phyloP scores from a whole-genome alignment of 2,797 vertebrate species.

The Podargus strigoides region DNA sequence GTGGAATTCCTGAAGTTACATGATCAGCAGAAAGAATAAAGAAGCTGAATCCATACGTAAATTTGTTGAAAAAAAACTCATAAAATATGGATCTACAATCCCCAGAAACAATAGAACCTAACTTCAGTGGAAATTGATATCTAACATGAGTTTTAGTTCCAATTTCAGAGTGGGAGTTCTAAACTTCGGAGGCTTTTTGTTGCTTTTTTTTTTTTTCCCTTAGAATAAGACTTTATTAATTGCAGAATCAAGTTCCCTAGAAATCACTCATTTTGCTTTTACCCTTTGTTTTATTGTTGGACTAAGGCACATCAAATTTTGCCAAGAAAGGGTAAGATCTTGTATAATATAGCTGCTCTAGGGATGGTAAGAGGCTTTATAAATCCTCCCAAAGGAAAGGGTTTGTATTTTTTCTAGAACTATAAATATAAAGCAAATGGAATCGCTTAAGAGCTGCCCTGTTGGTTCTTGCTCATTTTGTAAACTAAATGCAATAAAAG shows the following conservation, averaged over 20 bases:
- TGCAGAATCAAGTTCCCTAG: constrained; percentile 45
- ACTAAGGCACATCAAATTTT: constrained; percentile 17
- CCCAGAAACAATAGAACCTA: neutral
- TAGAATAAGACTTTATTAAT: constrained; percentile 26
- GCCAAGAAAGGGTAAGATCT: constrained; percentile 44
- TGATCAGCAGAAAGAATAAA: neutral
- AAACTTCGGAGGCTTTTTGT: neutral
- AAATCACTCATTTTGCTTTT: constrained; percentile 47
- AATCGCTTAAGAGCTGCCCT: constrained; percentile 21
- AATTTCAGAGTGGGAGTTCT: neutral
- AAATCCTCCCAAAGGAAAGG: neutral
- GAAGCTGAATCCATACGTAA: neutral
- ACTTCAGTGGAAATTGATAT: neutral
- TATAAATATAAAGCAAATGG: constrained; percentile 50
- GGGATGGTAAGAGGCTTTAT: neutral
- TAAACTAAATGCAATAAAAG: constrained; percentile 56
- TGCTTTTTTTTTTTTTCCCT: neutral
- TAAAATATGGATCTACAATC: neutral
- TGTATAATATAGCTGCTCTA: neutral
- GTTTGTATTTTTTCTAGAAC: constrained; percentile 42
- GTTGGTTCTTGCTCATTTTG: neutral
- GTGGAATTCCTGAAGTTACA: neutral
- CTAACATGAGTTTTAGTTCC: neutral
- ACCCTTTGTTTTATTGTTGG: constrained; percentile 33
- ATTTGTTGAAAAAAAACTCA: neutral